Percentiles rank a stretch among this genome's conserved stretches.
Evolutionary conservation across 2,797 vertebrate genomes (phyloP).

Genomic region (Bryconaethiops microstoma): DNA sequence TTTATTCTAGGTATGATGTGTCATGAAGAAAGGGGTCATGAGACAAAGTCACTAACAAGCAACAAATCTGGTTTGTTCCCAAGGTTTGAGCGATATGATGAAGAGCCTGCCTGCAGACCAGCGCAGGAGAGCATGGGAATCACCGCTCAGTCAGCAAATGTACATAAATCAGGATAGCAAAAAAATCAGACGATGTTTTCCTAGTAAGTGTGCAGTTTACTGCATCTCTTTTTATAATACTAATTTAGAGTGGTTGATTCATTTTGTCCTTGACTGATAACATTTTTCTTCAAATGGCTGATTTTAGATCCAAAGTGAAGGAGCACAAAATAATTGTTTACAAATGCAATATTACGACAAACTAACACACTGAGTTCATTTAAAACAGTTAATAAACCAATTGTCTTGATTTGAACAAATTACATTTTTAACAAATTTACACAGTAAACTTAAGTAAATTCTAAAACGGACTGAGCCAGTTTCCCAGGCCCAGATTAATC

Average conservation of each 20-base stretch:
- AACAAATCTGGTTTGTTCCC: constrained; percentile 50
- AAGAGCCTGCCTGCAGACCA: constrained; percentile 53
- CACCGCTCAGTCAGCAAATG: constrained; percentile 16
- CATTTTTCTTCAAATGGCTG: background rate
- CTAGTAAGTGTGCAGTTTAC: background rate
- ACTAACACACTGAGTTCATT: too few species aligned
- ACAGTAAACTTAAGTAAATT: too few species aligned
- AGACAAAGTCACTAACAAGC: constrained; percentile 62
- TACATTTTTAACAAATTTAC: too few species aligned
- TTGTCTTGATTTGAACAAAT: too few species aligned
- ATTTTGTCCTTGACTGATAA: constrained; percentile 2
- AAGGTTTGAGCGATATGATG: constrained; percentile 60
- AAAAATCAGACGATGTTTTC: constrained; percentile 15
- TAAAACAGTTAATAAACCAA: too few species aligned
- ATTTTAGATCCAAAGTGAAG: background rate
- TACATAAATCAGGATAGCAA: constrained; percentile 43
- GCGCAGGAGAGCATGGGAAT: constrained; percentile 38
- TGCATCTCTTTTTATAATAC: background rate
- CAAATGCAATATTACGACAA: too few species aligned
- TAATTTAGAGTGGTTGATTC: constrained; percentile 2
- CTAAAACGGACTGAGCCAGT: too few species aligned
- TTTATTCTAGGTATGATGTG: constrained; percentile 55
- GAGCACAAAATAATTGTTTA: background rate
- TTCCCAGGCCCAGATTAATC: too few species aligned
- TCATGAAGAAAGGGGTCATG: constrained; percentile 57